Conservation (phyloP, 2,888 invertebrate species). For the Oxystoma pomonae region DNA sequence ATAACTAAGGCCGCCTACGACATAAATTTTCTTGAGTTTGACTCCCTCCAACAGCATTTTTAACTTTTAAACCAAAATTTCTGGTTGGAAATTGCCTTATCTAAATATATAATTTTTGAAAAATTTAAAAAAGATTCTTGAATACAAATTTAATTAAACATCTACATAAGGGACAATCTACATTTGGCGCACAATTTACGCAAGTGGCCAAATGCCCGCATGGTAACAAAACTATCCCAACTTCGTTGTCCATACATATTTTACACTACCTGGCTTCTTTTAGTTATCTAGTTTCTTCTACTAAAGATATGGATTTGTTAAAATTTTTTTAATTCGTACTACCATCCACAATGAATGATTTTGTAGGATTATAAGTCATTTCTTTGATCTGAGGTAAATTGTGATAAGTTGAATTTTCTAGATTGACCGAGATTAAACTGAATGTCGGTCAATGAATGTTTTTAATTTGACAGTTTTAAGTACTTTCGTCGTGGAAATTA, state of each 20-base stretch:
- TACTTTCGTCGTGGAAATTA: slow-evolving; percentile 12
- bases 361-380: not conserved
- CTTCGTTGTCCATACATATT: slow-evolving; percentile 91
- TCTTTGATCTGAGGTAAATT: not conserved
- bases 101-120: no score
- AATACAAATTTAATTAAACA: slow-evolving; percentile 74
- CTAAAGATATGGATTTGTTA: slow-evolving; percentile 50
- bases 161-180: slow-evolving; percentile 82
- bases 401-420: not conserved
- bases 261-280: slow-evolving; percentile 87
- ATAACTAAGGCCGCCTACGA: no score
- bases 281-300: slow-evolving; percentile 80
- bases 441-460: slow-evolving; percentile 9
- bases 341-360: not conserved
- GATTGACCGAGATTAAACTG: not conserved
- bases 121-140: no score
- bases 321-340: not conserved
- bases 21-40: no score
- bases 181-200: slow-evolving; percentile 78
- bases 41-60: no score
- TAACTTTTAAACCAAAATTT: no score
- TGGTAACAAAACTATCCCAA: slow-evolving; percentile 87
- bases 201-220: slow-evolving; percentile 93
- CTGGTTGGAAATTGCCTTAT: no score
- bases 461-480: slow-evolving; percentile 9